These are phyloP conservation scores for Cryptops parisi DNA, from an alignment of 2,888 invertebrate species.

Conservation along the genomic window DNA sequence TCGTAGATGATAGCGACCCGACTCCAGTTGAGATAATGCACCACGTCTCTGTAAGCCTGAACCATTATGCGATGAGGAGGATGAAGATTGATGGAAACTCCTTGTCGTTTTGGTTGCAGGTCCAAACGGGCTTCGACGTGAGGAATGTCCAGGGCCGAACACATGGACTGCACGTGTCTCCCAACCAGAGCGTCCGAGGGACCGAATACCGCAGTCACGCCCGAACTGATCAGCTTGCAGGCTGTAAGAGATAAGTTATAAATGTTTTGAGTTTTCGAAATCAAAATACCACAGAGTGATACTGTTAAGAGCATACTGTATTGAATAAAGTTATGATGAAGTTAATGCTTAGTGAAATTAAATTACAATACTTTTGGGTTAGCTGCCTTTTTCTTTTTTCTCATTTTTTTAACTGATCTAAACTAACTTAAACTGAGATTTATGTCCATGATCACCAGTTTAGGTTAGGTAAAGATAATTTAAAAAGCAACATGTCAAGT, in stretches of 20 bases:
- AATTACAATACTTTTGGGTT: too few relatives aligned
- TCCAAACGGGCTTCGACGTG: conserved; percentile 59
- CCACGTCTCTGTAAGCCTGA: conserved; percentile 63
- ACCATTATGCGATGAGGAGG: conserved; percentile 70
- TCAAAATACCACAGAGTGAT: too few relatives aligned
- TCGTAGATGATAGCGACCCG: conserved; percentile 86
- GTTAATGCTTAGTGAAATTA: too few relatives aligned
- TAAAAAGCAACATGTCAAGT: too few relatives aligned
- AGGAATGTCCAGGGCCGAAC: conserved; percentile 73
- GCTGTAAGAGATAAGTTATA: conserved; percentile 34
- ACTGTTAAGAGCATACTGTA: too few relatives aligned
- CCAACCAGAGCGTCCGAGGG: conserved; percentile 69
- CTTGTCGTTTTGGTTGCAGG: conserved; percentile 37
- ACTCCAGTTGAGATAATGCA: conserved; percentile 80
- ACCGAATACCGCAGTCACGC: conserved; percentile 76
- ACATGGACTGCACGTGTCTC: conserved; percentile 68
- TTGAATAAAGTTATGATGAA: too few relatives aligned
- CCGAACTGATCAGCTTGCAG: conserved; percentile 60
- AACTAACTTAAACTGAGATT: too few relatives aligned
- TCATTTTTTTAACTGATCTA: too few relatives aligned
- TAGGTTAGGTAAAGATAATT: too few relatives aligned
- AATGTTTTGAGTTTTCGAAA: too few relatives aligned
- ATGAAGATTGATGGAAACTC: conserved; percentile 74
- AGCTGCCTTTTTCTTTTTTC: too few relatives aligned
- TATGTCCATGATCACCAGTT: too few relatives aligned